Evolutionary conservation across 1,140 invertebrate genomes (phyloP), one percentile per base, ranked within the genome.

Genomic region (Trachymyrmex cornetzi): DNA sequence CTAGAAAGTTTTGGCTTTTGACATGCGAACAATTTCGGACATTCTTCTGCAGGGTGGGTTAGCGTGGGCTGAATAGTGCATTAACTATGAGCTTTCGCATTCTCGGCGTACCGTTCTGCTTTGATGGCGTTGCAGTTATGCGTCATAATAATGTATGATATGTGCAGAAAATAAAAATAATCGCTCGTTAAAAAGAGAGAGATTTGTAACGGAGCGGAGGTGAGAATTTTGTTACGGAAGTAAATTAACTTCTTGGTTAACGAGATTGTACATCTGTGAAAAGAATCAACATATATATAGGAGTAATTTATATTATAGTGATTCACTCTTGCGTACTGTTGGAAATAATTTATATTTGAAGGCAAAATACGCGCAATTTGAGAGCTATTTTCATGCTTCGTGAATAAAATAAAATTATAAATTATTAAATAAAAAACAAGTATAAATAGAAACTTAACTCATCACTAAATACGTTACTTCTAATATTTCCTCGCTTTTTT

Each of bases 41-140:
- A 90, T 90, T 90, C 84, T 77, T 87, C 88, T 34, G 84, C 24
- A 14, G 77, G 85, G 77, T 30, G 75, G 24, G 22, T 77, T 74
- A 61, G 55, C 24, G 24, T 74, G 61, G 38, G 59, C 69, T 72
- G 89, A 87, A 89, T 86, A 81, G 91, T 85, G 81, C 88, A 90
- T 92, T 92, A 91, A 92, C 89, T 92, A 87, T 92, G 92, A 88
- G 86, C 85, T 86, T 79, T 84, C 92, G 89, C 91, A 93, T 93
- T 92, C 87, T 87, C 67, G 61, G 77, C 66, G 79, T 82, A 88
- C 75, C 88, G 61, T 92, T 87, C 88, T 67, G 87, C 90, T 93
- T 92, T 93, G 88, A 89, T 79, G 84, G 77, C 80, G 86, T 74
- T 87, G 66, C 90, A 91, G 86, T 91, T 90, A 89, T 89, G 89